Conservation (phyloP, 1,140 invertebrate genomes). For the Heliconius nattereri region DNA sequence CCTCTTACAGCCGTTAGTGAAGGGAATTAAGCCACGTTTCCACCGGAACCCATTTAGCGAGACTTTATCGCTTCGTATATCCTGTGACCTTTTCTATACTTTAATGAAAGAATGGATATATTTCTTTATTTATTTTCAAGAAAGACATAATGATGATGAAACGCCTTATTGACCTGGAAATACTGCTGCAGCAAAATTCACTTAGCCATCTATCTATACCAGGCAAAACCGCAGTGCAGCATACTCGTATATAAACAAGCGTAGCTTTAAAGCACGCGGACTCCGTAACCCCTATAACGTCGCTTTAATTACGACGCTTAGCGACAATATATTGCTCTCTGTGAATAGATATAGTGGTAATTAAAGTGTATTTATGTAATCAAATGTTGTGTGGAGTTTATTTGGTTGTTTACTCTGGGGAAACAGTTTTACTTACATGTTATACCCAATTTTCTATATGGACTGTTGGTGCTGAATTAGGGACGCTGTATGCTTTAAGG, state of each 20-base stretch:
- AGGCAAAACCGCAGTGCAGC: neutral
- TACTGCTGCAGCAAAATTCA: neutral
- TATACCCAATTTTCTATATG: neutral
- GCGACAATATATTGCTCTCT: constrained; percentile 8
- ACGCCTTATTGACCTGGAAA: too few species aligned
- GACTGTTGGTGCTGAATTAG: neutral
- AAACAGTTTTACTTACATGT: neutral
- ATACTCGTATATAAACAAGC: neutral
- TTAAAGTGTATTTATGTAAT: constrained; percentile 6
- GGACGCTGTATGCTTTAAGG: too few species aligned
- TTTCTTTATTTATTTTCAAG: too few species aligned
- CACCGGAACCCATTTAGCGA: neutral
- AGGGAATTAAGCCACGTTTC: constrained; percentile 14
- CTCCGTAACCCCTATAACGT: neutral
- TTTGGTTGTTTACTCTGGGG: neutral
- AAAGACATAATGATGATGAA: too few species aligned
- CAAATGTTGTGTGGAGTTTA: neutral
- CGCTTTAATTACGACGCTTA: constrained; percentile 3
- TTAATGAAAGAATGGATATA: neutral
- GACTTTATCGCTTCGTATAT: constrained; percentile 25
- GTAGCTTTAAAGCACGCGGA: neutral
- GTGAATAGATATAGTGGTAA: constrained; percentile 1
- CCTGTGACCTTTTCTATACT: constrained; percentile 12
- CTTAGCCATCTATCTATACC: neutral
- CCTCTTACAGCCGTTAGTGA: neutral